Evolutionary conservation across 37 sponge, comb jelly and placozoan species (phyloP), one percentile per base, ranked within the genome.

Genomic region (Spongia lamella): DNA sequence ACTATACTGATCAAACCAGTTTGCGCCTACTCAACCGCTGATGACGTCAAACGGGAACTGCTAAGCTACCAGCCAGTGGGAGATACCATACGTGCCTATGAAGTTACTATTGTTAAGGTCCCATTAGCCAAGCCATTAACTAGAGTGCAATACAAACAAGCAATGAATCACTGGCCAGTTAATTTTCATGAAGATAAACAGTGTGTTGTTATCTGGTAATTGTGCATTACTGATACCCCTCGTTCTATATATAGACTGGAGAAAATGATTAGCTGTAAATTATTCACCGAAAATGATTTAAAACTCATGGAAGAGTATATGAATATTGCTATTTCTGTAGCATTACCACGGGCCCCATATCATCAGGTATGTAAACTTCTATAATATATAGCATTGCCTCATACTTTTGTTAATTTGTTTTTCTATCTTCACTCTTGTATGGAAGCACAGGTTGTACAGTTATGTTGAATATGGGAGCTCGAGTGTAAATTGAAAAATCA

Each of bases 161-260:
- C 84, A 9, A 61, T 50, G 7, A 55, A 40, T 26, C n/a, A 68
- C 50, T 96, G 96, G 96, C 86, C 93, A 21, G 70, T 77, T 25
- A 51, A 76, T 11, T 93, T 89, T 57, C 74, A 86, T 79, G 94
- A 93, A 73, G 66, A 93, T 39, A 93, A 93, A 79, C 56, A 49
- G 93, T 89, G 64, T 65, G 35, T 1, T 1, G 55, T 29, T 0
- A 31, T 31, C 31, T 30, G 27, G 56, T 70, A 9, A 2, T 19
- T 61, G 36, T 70, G 62, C 17, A 53, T 7, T 68, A 20, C 31
- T 38, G 11, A 2, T 21, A 14, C 34, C 1, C 59, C 20, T 4
- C 34, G 14, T 31, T 54, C 21, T 56, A 17, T 37, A 38, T 50
- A 34, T 29, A 93, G 94, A 25, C 52, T 96, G 25, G 90, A 90